phyloP scores from a whole-genome alignment of 2,888 invertebrate genomes.

The Plebejus argus region DNA sequence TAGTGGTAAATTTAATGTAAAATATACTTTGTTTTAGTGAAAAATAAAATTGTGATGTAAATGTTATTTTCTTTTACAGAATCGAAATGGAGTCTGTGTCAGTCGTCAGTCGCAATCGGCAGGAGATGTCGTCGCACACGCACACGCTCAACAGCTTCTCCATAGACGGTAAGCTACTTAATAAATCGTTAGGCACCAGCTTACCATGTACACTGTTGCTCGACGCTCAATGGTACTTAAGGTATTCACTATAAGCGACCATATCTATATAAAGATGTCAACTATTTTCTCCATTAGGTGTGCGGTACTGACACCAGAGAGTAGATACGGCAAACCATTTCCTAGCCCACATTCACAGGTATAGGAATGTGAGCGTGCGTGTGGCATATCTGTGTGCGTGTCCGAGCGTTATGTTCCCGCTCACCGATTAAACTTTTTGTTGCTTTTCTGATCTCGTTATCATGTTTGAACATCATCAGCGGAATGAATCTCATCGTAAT shows the following conservation, averaged over 20 bases:
- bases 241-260: conserved; percentile 39
- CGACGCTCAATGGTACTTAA: conserved; percentile 16
- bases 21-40: not conserved
- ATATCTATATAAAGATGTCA: conserved; percentile 59
- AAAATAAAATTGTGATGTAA: not conserved
- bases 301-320: conserved; percentile 80
- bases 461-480: conserved; percentile 31
- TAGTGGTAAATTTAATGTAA: not conserved
- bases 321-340: conserved; percentile 77
- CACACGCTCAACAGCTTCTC: conserved; percentile 70
- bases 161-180: conserved; percentile 65
- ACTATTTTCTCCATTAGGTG: conserved; percentile 77
- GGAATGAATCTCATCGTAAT: conserved; percentile 49
- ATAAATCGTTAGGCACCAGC: conserved; percentile 29
- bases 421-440: conserved; percentile 44
- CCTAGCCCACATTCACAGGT: conserved; percentile 78
- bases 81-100: conserved; percentile 89
- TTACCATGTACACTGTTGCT: conserved; percentile 26
- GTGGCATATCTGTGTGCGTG: conserved; percentile 71
- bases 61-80: conserved; percentile 55
- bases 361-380: conserved; percentile 77
- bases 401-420: conserved; percentile 52
- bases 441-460: conserved; percentile 33
- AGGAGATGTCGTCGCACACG: conserved; percentile 66
- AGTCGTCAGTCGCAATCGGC: conserved; percentile 82